Base-by-base conservation (phyloP, 2,797 vertebrate species). In the Silurus aristotelis region DNA sequence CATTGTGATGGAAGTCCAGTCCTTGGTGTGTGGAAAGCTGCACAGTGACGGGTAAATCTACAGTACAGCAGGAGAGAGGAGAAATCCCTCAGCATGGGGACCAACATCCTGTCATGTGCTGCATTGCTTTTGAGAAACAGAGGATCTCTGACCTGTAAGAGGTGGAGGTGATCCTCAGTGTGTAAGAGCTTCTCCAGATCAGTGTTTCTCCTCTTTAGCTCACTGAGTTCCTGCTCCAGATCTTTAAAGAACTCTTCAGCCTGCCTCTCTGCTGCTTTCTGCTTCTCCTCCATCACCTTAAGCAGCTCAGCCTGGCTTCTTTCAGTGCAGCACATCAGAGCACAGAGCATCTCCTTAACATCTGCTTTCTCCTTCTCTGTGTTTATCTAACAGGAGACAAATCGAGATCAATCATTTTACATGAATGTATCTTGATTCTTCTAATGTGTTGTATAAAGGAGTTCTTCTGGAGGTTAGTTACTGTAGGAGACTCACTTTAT, bases 71-170 rank as follows among this genome's bases (percentile, higher is more conserved):
- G 66, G 55, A 82, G 80, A 82, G 66, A 80, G 43, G 61, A 80
- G 79, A 80, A 66, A 67, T 67, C 63, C 9, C 55, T 67, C 73
- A 84, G 46, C 63, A 77, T 79, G 72, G 52, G 60, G 25, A 67
- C 46, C 64, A 7, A 27, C 67, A 61, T 76, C 43, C 48, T 76
- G 71, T 83, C 25, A 76, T 79, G 66, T 77, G 60, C 81, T 86
- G 31, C 9, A 83, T 31, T 82, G 55, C 9, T 80, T 63, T 56
- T 67, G 72, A 63, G 68, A 55, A 46, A 52, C 31, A 71, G 67
- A 80, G 56, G 55, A 5, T 48, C 77, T 63, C 80, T 67, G 85
- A 86, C 85, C 85, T 86, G 79, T 77, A 86, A 80, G 72, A 86
- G 64, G 48, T 76, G 70, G 60, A 86, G 22, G 60, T 82, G 71